Base-by-base conservation (phyloP, 2,113 vertebrate species). In the Crotophaga sulcirostris region DNA sequence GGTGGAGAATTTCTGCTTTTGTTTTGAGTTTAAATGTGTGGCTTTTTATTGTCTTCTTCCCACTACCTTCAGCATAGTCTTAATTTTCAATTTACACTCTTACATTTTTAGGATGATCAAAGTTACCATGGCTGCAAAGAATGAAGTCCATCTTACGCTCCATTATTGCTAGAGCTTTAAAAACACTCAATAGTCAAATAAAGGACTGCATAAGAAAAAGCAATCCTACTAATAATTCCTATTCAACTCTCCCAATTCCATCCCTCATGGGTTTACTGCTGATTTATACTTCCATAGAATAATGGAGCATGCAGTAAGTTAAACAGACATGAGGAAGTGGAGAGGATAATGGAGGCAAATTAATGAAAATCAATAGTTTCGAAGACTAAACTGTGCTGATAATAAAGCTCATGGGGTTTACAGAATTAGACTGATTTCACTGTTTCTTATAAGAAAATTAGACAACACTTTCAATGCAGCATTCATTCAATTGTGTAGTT, bases 321-420 rank as follows among this genome's bases (percentile, higher is more conserved):
- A 95, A 88, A 93, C 74, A 96, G 94, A 91, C 85, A 89, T 13
- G n/a, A 97, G 80, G 84, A 96, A 96, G 92, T 73, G 79, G 78
- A 96, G 93, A 98, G 85, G 89, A 95, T 89, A 97, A 95, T 81
- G 87, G 91, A 87, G 93, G 90, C 40, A 86, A 97, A 97, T 97
- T 96, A 97, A 88, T 89, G 83, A 96, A 84, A 64, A 97, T 97
- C 97, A 89, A 97, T 96, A 96, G 92, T 95, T 95, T 95, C 42
- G 3, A 97, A 96, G 81, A 94, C 93, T 96, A 97, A 97, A 97
- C 93, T 96, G 91, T 80, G 96, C 70, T 84, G 94, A 96, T 91
- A 95, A 96, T 94, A 96, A 97, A 97, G 91, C 77, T 89, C 96
- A 95, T 67, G 88, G 94, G 96, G 95, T 95, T 97, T 96, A 96